Conservation (phyloP, 1,140 invertebrate species). For the Drosophila biarmipes region DNA sequence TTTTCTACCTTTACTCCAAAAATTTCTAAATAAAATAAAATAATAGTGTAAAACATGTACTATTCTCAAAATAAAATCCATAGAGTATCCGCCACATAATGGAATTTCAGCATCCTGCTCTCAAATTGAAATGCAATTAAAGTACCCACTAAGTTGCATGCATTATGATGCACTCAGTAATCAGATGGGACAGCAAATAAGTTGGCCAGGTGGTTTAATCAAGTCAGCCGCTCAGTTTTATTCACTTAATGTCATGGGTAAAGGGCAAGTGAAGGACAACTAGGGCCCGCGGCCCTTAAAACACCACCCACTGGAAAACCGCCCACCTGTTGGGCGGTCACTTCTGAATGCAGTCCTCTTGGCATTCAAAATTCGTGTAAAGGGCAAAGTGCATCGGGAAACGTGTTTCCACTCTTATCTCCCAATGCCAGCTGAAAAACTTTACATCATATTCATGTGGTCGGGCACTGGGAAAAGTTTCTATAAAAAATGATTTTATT, state of each 20-base stretch:
- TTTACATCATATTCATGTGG: background rate
- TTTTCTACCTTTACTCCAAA: too few species aligned
- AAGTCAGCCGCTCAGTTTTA: conserved; percentile 6
- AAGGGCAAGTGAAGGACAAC: conserved; percentile 29
- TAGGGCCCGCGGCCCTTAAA: conserved; percentile 8
- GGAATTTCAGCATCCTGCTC: background rate
- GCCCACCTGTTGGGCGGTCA: conserved; percentile 21
- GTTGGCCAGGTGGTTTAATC: conserved; percentile 15
- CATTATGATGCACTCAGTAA: conserved; percentile 11
- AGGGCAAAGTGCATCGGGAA: conserved; percentile 33
- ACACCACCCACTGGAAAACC: conserved; percentile 1
- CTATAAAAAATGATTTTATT: background rate
- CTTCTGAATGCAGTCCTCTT: conserved; percentile 19
- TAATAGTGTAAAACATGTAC: too few species aligned
- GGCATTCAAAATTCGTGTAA: conserved; percentile 32
- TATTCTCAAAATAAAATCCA: too few species aligned
- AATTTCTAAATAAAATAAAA: too few species aligned
- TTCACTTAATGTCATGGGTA: conserved; percentile 29
- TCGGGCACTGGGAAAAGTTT: background rate
- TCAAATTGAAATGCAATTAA: conserved; percentile 17
- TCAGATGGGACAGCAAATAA: background rate
- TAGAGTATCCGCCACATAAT: background rate
- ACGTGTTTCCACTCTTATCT: conserved; percentile 35
- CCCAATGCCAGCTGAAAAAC: conserved; percentile 11
- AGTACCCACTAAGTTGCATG: background rate